A percentile compares a stretch with the other conserved stretches of the same genome.
Evolutionary conservation across 2,888 invertebrate species (phyloP).

Genomic region (Drosophila leonis): DNA sequence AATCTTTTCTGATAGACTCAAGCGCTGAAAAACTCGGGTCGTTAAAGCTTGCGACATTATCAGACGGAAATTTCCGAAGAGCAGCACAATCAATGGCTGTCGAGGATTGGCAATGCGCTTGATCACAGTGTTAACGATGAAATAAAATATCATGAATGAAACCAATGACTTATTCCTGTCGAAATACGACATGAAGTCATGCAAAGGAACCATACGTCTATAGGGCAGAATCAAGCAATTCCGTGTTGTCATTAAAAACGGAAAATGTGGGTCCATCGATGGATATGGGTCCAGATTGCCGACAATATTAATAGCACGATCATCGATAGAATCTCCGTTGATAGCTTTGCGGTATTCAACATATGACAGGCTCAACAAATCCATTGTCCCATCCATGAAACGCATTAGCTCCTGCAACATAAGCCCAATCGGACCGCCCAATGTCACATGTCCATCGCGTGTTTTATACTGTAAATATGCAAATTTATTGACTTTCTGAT

Average conservation of each 20-base stretch:
- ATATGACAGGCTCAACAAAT: not conserved
- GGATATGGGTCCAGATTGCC: not conserved
- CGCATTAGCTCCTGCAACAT: conserved; percentile 18
- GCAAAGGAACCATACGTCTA: not conserved
- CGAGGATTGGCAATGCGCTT: conserved; percentile 7
- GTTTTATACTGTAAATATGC: conserved; percentile 14
- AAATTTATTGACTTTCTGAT: too few relatives aligned
- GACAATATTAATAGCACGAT: not conserved
- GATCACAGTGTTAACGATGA: not conserved
- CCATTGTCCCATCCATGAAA: conserved; percentile 11
- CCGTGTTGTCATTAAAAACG: not conserved
- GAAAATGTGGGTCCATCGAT: not conserved
- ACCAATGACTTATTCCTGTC: not conserved
- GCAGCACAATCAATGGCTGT: not conserved
- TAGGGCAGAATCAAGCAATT: conserved; percentile 7
- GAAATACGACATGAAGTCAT: not conserved
- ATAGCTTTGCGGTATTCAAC: not conserved
- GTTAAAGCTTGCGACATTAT: not conserved
- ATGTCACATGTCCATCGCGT: not conserved
- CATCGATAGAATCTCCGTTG: not conserved
- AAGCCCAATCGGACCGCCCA: conserved; percentile 28
- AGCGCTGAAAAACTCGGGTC: not conserved
- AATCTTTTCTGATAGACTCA: conserved; percentile 1
- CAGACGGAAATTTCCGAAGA: not conserved
- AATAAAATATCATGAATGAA: not conserved